phyloP scores from a whole-genome alignment of 2,888 invertebrate genomes.

The Drosophila mayaguana region DNA sequence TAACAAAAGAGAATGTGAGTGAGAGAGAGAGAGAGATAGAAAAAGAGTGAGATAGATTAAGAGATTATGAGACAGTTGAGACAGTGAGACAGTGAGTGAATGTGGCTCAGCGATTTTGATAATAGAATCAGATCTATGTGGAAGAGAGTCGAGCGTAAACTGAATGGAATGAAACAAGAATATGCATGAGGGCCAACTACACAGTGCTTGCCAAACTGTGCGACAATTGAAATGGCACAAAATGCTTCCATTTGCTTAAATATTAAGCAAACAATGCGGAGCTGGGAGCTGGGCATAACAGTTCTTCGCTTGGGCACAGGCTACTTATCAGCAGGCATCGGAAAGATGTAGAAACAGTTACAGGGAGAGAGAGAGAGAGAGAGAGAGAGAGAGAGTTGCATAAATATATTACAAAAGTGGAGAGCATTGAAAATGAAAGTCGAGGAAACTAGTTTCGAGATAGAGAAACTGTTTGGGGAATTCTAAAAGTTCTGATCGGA shows the following conservation, averaged over 20 bases:
- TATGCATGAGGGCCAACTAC: constrained; percentile 62
- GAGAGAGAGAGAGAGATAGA: constrained; percentile 33
- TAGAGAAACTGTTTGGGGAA: constrained; percentile 4
- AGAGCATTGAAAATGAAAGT: constrained; percentile 41
- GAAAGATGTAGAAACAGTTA: background rate
- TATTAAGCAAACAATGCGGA: constrained; percentile 64
- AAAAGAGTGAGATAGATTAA: constrained; percentile 27
- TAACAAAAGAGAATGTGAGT: constrained; percentile 19
- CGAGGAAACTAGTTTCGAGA: constrained; percentile 14
- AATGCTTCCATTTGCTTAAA: constrained; percentile 63
- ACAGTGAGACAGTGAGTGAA: constrained; percentile 29
- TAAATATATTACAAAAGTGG: constrained; percentile 83
- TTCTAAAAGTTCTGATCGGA: constrained; percentile 23
- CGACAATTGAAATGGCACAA: constrained; percentile 68
- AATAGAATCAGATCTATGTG: constrained; percentile 18
- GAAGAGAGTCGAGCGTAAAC: constrained; percentile 52
- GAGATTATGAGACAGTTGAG: constrained; percentile 34
- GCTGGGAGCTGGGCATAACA: constrained; percentile 52
- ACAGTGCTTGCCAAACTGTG: constrained; percentile 51
- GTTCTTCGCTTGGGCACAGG: constrained; percentile 45
- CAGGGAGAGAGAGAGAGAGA: background rate
- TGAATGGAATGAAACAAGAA: constrained; percentile 69
- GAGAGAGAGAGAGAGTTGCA: constrained; percentile 30
- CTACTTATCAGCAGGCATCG: constrained; percentile 35
- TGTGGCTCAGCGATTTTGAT: constrained; percentile 43